phyloP scores from a whole-genome alignment of 2,888 invertebrate genomes.

The Balanococcus diminutus region DNA sequence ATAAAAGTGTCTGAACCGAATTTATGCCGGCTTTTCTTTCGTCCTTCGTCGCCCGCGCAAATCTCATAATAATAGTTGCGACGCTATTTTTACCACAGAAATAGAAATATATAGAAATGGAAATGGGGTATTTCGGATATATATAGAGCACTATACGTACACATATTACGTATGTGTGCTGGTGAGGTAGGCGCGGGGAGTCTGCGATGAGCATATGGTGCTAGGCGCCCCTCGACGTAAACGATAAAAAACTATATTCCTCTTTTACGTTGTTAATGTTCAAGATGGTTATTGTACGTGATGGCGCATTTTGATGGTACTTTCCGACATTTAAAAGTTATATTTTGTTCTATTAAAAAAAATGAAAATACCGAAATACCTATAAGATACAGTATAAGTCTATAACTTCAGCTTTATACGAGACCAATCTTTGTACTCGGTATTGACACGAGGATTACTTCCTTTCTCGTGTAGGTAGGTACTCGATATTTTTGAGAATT shows the following conservation, averaged over 20 bases:
- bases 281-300: conserved; percentile 42
- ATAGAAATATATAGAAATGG: conserved; percentile 9
- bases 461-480: not conserved
- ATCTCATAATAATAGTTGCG: conserved; percentile 32
- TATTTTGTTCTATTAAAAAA: conserved; percentile 38
- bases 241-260: conserved; percentile 36
- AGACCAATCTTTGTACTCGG: too few species aligned
- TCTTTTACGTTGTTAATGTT: conserved; percentile 30
- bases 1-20: conserved; percentile 24
- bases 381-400: not conserved
- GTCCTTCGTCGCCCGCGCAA: not conserved
- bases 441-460: not conserved
- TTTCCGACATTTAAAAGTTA: conserved; percentile 38
- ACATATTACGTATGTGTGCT: not conserved
- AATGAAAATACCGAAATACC: conserved; percentile 10
- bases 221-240: conserved; percentile 13
- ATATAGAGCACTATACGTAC: not conserved
- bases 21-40: conserved; percentile 30
- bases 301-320: conserved; percentile 25
- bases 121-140: conserved; percentile 21
- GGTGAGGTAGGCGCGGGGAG: not conserved
- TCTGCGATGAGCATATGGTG: not conserved
- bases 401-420: too few species aligned
- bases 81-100: conserved; percentile 20
- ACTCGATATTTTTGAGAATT: not conserved